Base-by-base conservation (phyloP, 2,888 invertebrate genomes). In the Morinoia aosen region DNA sequence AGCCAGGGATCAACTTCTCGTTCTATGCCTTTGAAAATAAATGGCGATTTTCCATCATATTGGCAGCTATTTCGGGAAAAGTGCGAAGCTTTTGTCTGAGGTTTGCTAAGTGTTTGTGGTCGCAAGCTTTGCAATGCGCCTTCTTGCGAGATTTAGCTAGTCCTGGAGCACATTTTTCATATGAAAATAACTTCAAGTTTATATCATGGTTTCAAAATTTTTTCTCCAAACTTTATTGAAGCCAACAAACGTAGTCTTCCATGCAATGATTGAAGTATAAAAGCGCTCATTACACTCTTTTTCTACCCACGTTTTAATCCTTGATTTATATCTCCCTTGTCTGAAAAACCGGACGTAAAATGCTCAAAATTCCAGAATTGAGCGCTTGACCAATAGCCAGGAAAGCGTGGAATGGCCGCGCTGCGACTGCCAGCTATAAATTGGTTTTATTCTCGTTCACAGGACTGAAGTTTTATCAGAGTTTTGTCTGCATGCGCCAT, bases 371-470 rank as follows among this genome's bases (percentile, higher is more conserved):
- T 76, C 76, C 40, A 40, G 93, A 93, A 93, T 33, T 48, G 57
- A 93, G 57, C 25, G 93, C 33, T 56, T 93, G 93, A 93, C 93
- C 93, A 93, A n/a, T 57, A 57, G 10, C 93, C 93, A 93, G 93
- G 93, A 19, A 57, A 56, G 57, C 93, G 93, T 57, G 57, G 93
- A 93, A 93, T 57, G 93, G 93, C 33, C 93, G 93, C 93, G n/a
- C 56, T 93, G 57, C 93, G 93, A 93, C 56, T 93, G 57, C 93
- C 10, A 48, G 57, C 93, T n/a, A 93, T 93, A 93, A 93, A 93
- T 93, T 93, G 57, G 93, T 57, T 93, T 93, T 93, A 93, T 93
- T 93, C 93, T 56, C 93, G 93, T 57, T 93, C 57, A 93, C 93
- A 48, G 57, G 25, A n/a, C 25, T 33, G 57, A 33, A 93, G 57